Evolutionary conservation across 2,797 vertebrate species (phyloP).

Genomic region (Gorsachius magnificus): DNA sequence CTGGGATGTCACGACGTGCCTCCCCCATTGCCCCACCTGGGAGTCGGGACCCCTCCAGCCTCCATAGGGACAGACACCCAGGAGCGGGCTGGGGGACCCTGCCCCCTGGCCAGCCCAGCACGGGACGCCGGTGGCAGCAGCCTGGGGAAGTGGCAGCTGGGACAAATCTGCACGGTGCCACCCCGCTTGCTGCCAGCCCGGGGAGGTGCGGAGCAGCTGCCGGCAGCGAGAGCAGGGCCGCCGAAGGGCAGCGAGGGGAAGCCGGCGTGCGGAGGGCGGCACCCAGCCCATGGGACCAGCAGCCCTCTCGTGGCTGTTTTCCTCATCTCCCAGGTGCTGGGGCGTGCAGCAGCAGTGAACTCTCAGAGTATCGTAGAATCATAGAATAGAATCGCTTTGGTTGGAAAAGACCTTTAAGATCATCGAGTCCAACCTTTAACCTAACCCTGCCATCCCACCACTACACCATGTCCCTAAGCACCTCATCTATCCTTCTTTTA

Average conservation of each 20-base stretch:
- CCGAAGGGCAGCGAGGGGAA: neutral
- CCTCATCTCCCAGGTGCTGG: neutral
- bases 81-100: neutral
- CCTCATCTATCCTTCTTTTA: too few relatives aligned
- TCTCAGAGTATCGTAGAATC: too few relatives aligned
- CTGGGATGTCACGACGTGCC: neutral
- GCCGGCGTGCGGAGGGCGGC: neutral
- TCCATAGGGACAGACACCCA: neutral
- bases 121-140: neutral
- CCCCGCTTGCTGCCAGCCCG: neutral
- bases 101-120: neutral
- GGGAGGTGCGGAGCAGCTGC: neutral
- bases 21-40: accelerated
- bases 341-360: neutral
- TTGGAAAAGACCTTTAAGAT: too few relatives aligned
- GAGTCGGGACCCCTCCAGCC: neutral
- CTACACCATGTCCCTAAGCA: too few relatives aligned
- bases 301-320: neutral
- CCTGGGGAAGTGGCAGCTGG: neutral
- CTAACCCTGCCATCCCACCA: too few relatives aligned
- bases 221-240: neutral
- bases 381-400: too few relatives aligned
- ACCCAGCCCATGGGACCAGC: neutral
- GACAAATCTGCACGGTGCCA: neutral
- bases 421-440: too few relatives aligned